These are phyloP conservation scores for Orgyia antiqua DNA, from an alignment of 2,888 invertebrate species.

Conservation along the genomic window DNA sequence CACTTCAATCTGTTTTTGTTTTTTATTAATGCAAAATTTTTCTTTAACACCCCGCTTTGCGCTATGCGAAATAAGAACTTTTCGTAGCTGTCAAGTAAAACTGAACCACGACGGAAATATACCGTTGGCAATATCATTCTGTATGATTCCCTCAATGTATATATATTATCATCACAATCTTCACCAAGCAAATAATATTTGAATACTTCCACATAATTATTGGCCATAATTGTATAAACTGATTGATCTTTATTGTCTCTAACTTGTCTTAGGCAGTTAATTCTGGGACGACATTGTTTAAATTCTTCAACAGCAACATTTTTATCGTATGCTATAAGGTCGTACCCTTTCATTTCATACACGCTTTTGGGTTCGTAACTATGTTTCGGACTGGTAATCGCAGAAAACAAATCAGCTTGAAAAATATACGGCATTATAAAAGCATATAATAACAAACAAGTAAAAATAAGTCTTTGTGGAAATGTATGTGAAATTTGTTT, in stretches of 20 bases:
- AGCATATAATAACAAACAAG: slow-evolving; percentile 25
- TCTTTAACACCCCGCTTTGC: slow-evolving; percentile 22
- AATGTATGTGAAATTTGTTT: slow-evolving; percentile 15
- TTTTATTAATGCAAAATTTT: slow-evolving; percentile 13
- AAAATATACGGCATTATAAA: slow-evolving; percentile 31
- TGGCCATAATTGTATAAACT: slow-evolving; percentile 25
- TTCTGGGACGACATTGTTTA: slow-evolving; percentile 18
- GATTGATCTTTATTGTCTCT: slow-evolving; percentile 11
- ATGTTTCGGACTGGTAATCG: slow-evolving; percentile 27
- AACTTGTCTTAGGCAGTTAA: slow-evolving; percentile 27
- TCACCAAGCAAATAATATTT: slow-evolving; percentile 16
- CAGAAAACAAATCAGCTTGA: slow-evolving; percentile 30
- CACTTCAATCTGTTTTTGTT: slow-evolving; percentile 23
- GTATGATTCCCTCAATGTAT: slow-evolving; percentile 23
- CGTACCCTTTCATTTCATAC: slow-evolving; percentile 14
- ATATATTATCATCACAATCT: slow-evolving; percentile 19
- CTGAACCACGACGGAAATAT: slow-evolving; percentile 36
- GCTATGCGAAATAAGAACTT: slow-evolving; percentile 10
- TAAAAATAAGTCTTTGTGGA: slow-evolving; percentile 23
- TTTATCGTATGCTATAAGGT: slow-evolving; percentile 7
- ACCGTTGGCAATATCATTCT: slow-evolving; percentile 19
- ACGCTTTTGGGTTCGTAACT: slow-evolving; percentile 19
- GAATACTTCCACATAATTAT: slow-evolving; percentile 12
- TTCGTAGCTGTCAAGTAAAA: slow-evolving; percentile 16
- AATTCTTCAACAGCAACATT: not conserved